Base-by-base conservation (phyloP, 2,888 invertebrate genomes). In the Yponomeuta plumbellus region DNA sequence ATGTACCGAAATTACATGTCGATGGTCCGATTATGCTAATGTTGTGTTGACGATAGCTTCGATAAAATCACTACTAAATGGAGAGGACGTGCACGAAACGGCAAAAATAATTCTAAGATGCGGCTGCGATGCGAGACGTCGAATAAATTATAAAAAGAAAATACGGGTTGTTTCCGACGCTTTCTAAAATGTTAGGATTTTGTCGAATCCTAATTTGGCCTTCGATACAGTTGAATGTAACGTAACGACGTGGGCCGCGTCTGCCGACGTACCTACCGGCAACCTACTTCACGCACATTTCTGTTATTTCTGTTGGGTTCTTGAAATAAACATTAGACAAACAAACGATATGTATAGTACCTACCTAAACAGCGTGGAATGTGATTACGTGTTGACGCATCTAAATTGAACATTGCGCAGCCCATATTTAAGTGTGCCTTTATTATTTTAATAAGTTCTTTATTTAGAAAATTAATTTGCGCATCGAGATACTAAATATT, bases 81-180 rank as follows among this genome's bases (percentile, higher is more conserved):
- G 5, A 52, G 44, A 52, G 17, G 13, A 52, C 8, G 34, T 34
- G 8, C 34, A 34, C 44, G 44, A 52, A 52, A 52, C 17, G 44
- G 13, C 17, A 17, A 52, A 52, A 17, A 52, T 52, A 17, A 17
- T 17, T 52, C 44, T 5, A 13, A 52, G 0, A 3, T 17, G 44
- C 44, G 44, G 44, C 8, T 44, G 44, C 44, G 11, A 13, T 13
- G 44, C 13, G 5, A 44, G 44, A 13, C 44, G 44, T 17, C 44
- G 44, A 52, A 52, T 52, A 52, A 52, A 52, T 52, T 52, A 52
- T 17, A 52, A 52, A 17, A 52, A 52, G 44, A 52, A 52, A 52
- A 52, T 52, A 1, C 44, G 13, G 1, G 17, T 13, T 13, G 44
- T 52, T 52, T 52, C 13, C 44, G 44, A 52, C 13, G 44, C 44